phyloP scores from a whole-genome alignment of 2,113 vertebrate genomes.

The Mustelus asterias region DNA sequence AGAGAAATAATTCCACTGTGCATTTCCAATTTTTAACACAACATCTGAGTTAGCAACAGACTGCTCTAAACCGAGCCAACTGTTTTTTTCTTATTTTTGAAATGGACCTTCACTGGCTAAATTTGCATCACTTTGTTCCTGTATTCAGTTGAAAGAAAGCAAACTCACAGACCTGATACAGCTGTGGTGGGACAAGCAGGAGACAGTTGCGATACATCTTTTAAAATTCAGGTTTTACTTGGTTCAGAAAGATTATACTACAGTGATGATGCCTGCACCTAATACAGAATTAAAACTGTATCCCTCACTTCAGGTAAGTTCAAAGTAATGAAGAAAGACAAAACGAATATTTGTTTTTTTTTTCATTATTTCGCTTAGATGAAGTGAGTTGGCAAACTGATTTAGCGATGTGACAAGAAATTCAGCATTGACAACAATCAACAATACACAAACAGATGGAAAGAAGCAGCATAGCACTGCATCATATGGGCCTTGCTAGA shows the following conservation, averaged over 20 bases:
- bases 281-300: background rate
- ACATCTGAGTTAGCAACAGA: background rate
- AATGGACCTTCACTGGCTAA: background rate
- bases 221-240: background rate
- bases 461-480: background rate
- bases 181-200: background rate
- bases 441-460: conserved; percentile 10
- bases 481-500: background rate
- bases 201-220: background rate
- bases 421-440: background rate
- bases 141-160: background rate
- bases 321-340: background rate
- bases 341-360: background rate
- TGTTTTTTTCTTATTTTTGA: background rate
- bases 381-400: background rate
- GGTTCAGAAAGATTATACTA: background rate
- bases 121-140: background rate
- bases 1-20: background rate
- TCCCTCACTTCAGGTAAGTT: background rate
- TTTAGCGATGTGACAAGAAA: background rate
- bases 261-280: background rate
- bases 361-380: background rate
- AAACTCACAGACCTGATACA: background rate
- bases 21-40: background rate
- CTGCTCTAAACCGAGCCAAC: background rate